Evolutionary conservation across 2,888 invertebrate species (phyloP).

Genomic region (Erebia palarica): DNA sequence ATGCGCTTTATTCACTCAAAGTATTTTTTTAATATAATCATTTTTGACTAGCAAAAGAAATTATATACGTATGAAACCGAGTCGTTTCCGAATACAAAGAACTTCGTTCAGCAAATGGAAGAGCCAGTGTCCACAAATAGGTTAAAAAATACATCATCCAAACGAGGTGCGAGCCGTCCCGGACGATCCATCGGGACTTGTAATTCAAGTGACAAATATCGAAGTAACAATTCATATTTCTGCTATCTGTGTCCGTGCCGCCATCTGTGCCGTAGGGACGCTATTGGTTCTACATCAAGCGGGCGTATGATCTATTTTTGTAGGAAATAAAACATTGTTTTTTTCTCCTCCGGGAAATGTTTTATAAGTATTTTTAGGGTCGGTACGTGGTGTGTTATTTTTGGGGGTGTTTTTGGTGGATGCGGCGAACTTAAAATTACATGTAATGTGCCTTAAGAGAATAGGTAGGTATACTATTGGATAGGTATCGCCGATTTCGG

Average conservation of each 20-base stretch:
- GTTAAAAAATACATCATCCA: conserved; percentile 70
- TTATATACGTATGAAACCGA: not conserved
- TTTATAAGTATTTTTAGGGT: conserved; percentile 76
- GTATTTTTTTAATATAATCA: too few species aligned
- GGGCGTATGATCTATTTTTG: conserved; percentile 80
- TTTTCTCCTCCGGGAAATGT: conserved; percentile 75
- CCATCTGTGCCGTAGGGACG: conserved; percentile 79
- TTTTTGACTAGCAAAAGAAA: not conserved
- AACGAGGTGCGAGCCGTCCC: conserved; percentile 76
- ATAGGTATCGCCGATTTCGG: not conserved
- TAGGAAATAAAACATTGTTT: conserved; percentile 77
- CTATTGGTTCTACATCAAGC: conserved; percentile 81
- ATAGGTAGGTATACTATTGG: conserved; percentile 4
- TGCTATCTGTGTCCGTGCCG: conserved; percentile 78
- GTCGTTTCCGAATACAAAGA: conserved; percentile 4
- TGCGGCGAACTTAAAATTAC: conserved; percentile 23
- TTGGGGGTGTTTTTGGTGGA: conserved; percentile 25
- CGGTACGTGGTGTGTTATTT: conserved; percentile 71
- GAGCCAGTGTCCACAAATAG: conserved; percentile 46
- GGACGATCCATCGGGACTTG: conserved; percentile 74
- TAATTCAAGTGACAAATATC: conserved; percentile 84
- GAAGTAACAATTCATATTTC: conserved; percentile 81
- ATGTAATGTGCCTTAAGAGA: conserved; percentile 16
- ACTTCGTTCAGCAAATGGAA: conserved; percentile 21
- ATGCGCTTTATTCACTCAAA: too few species aligned